Evolutionary conservation across 2,113 vertebrate genomes (phyloP).

Genomic region (Ceyx melanurus): DNA sequence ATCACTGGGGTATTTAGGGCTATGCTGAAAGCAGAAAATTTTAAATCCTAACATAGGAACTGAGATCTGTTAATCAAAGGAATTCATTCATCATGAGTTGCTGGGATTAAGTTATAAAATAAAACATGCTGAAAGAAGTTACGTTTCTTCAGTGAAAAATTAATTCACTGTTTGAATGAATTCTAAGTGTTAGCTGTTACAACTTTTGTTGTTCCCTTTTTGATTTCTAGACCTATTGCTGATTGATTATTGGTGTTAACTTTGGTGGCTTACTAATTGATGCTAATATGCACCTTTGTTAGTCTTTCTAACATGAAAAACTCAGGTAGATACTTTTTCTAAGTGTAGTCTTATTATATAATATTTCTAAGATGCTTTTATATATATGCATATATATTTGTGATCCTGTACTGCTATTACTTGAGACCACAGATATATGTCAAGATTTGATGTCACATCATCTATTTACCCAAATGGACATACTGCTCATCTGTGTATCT

Average conservation of each 20-base stretch:
- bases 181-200: not conserved
- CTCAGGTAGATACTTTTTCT: not conserved
- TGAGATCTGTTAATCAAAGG: not conserved
- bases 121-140: not conserved
- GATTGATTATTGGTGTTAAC: not conserved
- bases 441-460: not conserved
- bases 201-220: not conserved
- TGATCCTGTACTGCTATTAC: not conserved
- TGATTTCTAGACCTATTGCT: not conserved
- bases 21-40: not conserved
- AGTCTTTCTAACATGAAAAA: not conserved
- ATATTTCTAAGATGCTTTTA: not conserved
- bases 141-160: not conserved
- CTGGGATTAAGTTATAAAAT: not conserved
- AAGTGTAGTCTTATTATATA: not conserved
- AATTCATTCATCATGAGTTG: fast-evolving
- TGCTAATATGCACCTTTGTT: not conserved
- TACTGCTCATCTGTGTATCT: not conserved
- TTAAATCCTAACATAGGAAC: fast-evolving
- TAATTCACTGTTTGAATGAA: not conserved
- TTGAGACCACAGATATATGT: not conserved
- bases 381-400: not conserved
- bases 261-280: not conserved
- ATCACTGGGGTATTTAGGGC: not conserved
- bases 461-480: not conserved